Conservation (phyloP, 37 sponge, comb jelly and placozoan species). For the Crambe crambe region DNA sequence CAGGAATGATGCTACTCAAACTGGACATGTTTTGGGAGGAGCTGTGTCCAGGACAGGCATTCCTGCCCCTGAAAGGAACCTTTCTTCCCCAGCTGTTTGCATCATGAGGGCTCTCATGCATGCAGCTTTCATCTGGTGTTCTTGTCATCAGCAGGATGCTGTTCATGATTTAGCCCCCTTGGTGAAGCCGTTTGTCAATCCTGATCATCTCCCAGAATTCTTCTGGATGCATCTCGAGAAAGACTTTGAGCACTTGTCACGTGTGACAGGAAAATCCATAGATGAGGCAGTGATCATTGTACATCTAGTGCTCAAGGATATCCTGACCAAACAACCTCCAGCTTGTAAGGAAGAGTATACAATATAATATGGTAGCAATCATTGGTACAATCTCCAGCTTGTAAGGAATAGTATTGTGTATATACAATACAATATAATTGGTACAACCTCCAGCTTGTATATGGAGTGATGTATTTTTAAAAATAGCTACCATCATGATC, state of each 20-base stretch:
- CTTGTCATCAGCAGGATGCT: conserved; percentile 19
- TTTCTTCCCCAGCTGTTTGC: conserved; percentile 49
- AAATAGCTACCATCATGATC: too few species aligned
- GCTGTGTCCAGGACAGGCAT: conserved; percentile 30
- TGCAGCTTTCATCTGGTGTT: conserved; percentile 49
- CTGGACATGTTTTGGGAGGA: conserved; percentile 56
- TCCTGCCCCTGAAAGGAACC: conserved; percentile 45
- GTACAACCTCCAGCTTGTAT: background rate
- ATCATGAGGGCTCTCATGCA: conserved; percentile 63
- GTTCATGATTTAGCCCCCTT: conserved; percentile 18
- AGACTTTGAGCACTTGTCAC: conserved; percentile 37
- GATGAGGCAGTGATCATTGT: conserved; percentile 51
- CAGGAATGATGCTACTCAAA: conserved; percentile 51
- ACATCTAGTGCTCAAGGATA: conserved; percentile 46
- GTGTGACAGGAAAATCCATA: conserved; percentile 26
- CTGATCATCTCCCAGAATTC: conserved; percentile 45
- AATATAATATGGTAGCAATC: background rate
- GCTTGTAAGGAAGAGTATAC: background rate
- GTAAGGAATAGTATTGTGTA: too few species aligned
- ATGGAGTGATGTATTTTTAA: background rate
- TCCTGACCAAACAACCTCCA: conserved; percentile 22
- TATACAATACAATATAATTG: too few species aligned
- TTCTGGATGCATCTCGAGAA: conserved; percentile 53
- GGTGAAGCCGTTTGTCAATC: conserved; percentile 11
- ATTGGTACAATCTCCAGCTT: background rate